Percentiles rank a stretch among this genome's conserved stretches.
Conservation (phyloP, 2,113 vertebrate species). For the Oreochromis tanganicae region DNA sequence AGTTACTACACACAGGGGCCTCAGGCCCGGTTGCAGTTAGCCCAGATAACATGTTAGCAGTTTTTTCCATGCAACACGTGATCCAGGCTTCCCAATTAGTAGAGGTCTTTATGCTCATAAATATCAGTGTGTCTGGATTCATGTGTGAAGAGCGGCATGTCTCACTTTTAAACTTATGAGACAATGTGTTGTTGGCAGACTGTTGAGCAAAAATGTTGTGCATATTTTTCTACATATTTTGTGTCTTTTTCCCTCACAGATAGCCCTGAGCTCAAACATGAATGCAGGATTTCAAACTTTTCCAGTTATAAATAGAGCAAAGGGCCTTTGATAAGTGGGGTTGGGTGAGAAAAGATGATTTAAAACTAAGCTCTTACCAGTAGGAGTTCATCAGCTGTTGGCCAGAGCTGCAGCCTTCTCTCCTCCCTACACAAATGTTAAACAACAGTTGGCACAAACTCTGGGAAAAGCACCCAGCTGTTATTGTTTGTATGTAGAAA, state of each 20-base stretch:
- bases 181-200: neutral
- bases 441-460: conserved; percentile 51
- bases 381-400: conserved; percentile 49
- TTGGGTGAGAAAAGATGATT: neutral
- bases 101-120: neutral
- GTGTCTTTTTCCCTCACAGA: neutral
- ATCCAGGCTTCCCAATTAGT: conserved; percentile 22
- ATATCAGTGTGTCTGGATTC: neutral
- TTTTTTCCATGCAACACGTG: conserved; percentile 39
- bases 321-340: neutral
- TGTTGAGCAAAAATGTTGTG: neutral
- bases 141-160: neutral
- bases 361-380: neutral
- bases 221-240: neutral
- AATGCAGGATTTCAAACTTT: neutral
- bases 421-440: conserved; percentile 54
- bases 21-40: conserved; percentile 24
- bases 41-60: conserved; percentile 49
- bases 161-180: neutral
- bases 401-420: neutral
- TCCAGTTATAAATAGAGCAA: neutral
- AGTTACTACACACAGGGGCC: conserved; percentile 17
- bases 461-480: conserved; percentile 49
- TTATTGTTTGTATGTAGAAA: neutral
- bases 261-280: neutral